Conservation (phyloP, 1,140 invertebrate genomes). For the Diorhabda elongata region DNA sequence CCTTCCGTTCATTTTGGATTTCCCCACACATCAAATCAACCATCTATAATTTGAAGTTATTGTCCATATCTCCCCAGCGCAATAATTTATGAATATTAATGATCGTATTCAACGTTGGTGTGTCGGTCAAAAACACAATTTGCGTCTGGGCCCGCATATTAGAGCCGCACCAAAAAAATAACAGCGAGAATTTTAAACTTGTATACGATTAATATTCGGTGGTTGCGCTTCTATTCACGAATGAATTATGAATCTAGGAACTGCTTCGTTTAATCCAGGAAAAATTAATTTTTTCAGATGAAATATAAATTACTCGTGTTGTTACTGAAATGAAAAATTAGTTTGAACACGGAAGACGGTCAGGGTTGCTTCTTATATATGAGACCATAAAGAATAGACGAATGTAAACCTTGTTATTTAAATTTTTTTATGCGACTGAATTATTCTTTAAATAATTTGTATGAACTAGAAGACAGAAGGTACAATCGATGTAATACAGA, state of each 20-base stretch:
- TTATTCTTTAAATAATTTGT: too few relatives aligned
- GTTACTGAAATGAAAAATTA: too few relatives aligned
- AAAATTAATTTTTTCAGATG: neutral
- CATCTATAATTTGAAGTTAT: constrained; percentile 30
- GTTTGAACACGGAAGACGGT: too few relatives aligned
- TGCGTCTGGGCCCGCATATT: constrained; percentile 1
- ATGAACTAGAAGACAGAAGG: too few relatives aligned
- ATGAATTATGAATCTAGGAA: neutral
- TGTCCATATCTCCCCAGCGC: constrained; percentile 32
- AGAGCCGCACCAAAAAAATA: neutral
- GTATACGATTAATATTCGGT: neutral
- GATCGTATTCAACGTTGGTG: neutral
- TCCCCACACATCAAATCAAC: constrained; percentile 16
- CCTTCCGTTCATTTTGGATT: neutral
- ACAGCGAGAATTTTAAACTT: neutral
- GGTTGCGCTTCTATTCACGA: neutral
- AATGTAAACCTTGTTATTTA: too few relatives aligned
- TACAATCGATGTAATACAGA: too few relatives aligned
- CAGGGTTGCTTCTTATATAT: too few relatives aligned
- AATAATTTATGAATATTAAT: constrained; percentile 30
- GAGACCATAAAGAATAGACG: too few relatives aligned
- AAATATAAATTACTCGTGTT: too few relatives aligned
- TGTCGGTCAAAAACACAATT: neutral
- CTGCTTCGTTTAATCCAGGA: neutral
- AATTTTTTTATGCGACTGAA: too few relatives aligned